Evolutionary conservation across 2,797 vertebrate species (phyloP).

Genomic region (Trachops cirrhosus): DNA sequence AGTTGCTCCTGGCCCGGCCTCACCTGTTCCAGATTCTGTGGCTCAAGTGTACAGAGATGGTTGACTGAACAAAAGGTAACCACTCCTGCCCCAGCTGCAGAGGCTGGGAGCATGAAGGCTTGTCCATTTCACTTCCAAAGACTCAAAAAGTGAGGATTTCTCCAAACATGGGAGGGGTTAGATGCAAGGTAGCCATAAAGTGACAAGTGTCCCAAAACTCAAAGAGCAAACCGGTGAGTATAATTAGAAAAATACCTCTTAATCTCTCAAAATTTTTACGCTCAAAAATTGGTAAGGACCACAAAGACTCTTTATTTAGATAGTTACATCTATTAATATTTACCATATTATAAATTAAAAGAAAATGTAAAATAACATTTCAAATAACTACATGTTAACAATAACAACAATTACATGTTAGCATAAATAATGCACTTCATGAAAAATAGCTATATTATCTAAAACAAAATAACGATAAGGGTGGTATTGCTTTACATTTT

Average conservation of each 20-base stretch:
- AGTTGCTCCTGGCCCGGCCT: neutral
- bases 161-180: neutral
- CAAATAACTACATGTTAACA: neutral
- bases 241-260: neutral
- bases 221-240: neutral
- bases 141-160: neutral
- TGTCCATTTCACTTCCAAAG: neutral
- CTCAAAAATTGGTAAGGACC: neutral
- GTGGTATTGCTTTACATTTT: conserved; percentile 1
- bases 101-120: neutral
- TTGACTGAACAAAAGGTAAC: neutral
- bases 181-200: no score
- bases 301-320: neutral
- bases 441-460: neutral
- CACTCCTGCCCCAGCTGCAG: neutral
- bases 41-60: neutral
- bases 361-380: neutral
- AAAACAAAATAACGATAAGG: neutral
- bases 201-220: neutral
- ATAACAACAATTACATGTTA: neutral
- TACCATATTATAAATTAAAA: neutral
- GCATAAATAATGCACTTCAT: neutral
- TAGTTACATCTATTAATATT: neutral
- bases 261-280: neutral
- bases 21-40: neutral